Evolutionary conservation across 2,888 invertebrate species (phyloP), one percentile per base, ranked within the genome.

Genomic region (Spodoptera littoralis): DNA sequence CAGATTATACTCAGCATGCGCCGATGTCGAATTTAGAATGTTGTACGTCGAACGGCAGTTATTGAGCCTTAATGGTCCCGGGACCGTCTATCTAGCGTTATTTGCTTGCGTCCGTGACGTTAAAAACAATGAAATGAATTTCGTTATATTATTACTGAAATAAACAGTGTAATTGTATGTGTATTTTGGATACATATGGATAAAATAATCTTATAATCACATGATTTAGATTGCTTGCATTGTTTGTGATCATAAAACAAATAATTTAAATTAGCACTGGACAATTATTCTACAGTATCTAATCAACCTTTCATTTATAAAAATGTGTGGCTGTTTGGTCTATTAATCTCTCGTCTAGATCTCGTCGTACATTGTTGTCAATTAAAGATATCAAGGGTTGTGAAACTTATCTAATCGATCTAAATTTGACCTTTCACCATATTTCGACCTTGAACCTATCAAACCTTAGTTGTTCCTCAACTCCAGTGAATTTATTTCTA

Each of bases 101-200:
- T 81, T 86, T 80, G 72, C 79, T 77, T 75, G 78, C 73, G 60
- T 82, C 71, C 73, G 71, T 68, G 79, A 78, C 84, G 81, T 85
- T 88, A 85, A 86, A 87, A 89, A 88, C 84, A 90, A 88, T 86
- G 76, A 85, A 88, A 86, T 86, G 76, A 85, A 85, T 84, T 86
- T 83, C 60, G 66, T 70, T 79, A 82, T 82, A 70, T 80, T 60
- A 75, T 75, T 70, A 70, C 59, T 60, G 65, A 70, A 67, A 54
- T 60, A 59, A 55, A 22, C 22, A 18, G 43, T 18, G 46, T 41
- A 61, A 55, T 47, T 58, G 13, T 41, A 43, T 12, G 6, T 47
- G 27, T 12, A 6, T 24, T 24, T 0, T 9, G 22, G 12, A 24
- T 48, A 6, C 8, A 54, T 18, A 41, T 36, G 9, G 8, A 36